These are phyloP conservation scores for Heteromormyrus szaboi DNA, from an alignment of 2,797 vertebrate genomes.

Conservation along the genomic window DNA sequence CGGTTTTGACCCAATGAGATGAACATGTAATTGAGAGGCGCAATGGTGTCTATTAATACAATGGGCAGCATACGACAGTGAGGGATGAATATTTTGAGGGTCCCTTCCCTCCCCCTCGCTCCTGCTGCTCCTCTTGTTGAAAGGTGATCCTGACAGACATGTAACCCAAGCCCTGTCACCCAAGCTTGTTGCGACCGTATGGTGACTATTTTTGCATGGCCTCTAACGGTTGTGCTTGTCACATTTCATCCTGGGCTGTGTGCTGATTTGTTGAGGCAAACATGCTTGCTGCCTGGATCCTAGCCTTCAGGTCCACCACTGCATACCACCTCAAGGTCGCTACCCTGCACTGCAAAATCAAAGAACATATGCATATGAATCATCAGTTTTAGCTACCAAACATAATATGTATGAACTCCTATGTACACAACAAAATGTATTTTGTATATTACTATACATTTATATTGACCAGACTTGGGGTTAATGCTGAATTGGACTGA, in stretches of 20 bases:
- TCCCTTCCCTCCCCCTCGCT: not conserved
- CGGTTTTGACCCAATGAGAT: not conserved
- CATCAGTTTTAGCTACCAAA: not conserved
- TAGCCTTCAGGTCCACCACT: not conserved
- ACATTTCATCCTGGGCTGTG: conserved; percentile 48
- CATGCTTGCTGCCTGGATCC: conserved; percentile 15
- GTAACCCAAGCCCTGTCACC: conserved; percentile 52
- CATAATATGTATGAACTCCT: not conserved
- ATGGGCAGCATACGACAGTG: not conserved
- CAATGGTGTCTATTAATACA: conserved; percentile 9
- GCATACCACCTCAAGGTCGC: conserved; percentile 37
- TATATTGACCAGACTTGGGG: not conserved
- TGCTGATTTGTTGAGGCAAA: conserved; percentile 49
- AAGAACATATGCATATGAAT: conserved; percentile 7
- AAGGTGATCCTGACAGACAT: conserved; percentile 49
- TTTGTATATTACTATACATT: not conserved
- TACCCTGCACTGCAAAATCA: not conserved
- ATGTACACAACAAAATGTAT: not conserved
- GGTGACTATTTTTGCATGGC: conserved; percentile 58
- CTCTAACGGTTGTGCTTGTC: conserved; percentile 56
- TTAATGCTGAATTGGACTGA: not conserved
- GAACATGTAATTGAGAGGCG: not conserved
- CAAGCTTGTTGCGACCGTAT: conserved; percentile 47
- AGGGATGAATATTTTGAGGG: conserved; percentile 29
- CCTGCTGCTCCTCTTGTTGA: conserved; percentile 29